A percentile compares a stretch with the other conserved stretches of the same genome.
Evolutionary conservation across 2,113 vertebrate species (phyloP).

Genomic region (Cairina moschata): DNA sequence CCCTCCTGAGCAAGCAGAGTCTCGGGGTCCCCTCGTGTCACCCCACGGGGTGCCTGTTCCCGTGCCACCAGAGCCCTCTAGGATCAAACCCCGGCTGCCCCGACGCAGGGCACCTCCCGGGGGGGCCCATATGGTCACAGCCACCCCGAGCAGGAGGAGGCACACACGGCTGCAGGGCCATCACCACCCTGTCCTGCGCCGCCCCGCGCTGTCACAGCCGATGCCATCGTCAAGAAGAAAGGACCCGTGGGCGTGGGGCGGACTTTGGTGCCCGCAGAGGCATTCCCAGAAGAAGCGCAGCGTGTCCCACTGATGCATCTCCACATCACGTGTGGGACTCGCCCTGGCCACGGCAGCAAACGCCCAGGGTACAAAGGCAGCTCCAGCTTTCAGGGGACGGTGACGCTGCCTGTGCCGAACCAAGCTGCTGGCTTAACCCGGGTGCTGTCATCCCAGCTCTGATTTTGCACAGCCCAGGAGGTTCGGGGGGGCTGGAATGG

Average conservation of each 20-base stretch:
- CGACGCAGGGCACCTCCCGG: background rate
- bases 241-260: background rate
- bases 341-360: background rate
- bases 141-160: background rate
- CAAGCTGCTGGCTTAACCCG: background rate
- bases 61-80: background rate
- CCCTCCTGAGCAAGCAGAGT: background rate
- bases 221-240: background rate
- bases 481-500: background rate
- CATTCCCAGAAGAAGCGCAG: background rate
- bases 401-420: background rate
- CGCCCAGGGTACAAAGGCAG: background rate
- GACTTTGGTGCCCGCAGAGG: background rate
- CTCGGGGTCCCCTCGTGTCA: background rate
- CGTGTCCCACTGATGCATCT: accelerated
- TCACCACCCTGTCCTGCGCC: background rate
- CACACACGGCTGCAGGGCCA: background rate
- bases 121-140: background rate
- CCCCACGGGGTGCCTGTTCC: accelerated
- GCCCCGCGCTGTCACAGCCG: accelerated
- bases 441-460: accelerated
- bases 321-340: accelerated
- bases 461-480: accelerated
- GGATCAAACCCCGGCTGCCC: background rate
- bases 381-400: accelerated